Percentiles rank a stretch among this genome's conserved stretches.
Conservation (phyloP, 2,888 invertebrate species). For the Orthonevra nobilis region DNA sequence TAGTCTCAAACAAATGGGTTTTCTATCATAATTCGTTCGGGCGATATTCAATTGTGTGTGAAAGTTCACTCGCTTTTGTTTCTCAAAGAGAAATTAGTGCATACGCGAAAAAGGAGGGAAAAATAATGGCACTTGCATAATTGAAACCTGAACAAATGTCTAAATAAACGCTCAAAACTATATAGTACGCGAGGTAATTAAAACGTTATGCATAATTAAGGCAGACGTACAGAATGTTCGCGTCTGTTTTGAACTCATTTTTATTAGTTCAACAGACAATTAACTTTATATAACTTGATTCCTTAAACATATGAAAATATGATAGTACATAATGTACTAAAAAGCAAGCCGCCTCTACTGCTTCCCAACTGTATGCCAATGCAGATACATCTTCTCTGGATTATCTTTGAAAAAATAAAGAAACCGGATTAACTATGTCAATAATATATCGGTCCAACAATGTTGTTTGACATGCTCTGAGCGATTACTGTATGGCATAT, state of each 20-base stretch:
- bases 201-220: constrained; percentile 39
- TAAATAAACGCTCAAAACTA: background rate
- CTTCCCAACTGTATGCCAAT: too few relatives aligned
- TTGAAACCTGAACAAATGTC: constrained; percentile 20
- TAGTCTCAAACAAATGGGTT: constrained; percentile 16
- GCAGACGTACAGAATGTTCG: background rate
- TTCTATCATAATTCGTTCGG: constrained; percentile 22
- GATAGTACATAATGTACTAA: too few relatives aligned
- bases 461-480: too few relatives aligned
- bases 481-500: too few relatives aligned
- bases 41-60: constrained; percentile 36
- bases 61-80: constrained; percentile 27
- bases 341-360: too few relatives aligned
- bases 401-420: too few relatives aligned
- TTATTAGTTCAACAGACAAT: constrained; percentile 27
- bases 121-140: constrained; percentile 25
- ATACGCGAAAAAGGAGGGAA: background rate
- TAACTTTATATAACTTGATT: constrained; percentile 29
- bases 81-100: constrained; percentile 46
- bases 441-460: too few relatives aligned
- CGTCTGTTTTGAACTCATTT: constrained; percentile 14
- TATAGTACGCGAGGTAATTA: constrained; percentile 4
- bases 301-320: too few relatives aligned
- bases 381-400: too few relatives aligned
- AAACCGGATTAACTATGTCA: too few relatives aligned